Evolutionary conservation across 2,888 invertebrate species (phyloP).

Genomic region (Dione vanillae): DNA sequence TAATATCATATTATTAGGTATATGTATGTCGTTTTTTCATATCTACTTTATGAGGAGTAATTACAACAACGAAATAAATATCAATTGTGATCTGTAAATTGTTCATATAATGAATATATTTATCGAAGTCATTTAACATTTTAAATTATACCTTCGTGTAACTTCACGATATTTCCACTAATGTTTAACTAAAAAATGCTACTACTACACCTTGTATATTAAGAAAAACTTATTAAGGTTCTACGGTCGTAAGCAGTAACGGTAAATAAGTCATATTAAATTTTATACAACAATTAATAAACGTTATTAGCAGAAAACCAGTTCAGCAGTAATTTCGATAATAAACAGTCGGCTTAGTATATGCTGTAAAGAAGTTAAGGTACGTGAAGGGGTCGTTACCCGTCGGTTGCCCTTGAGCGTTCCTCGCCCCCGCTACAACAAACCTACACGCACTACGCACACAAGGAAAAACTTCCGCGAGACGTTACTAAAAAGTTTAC

Average conservation of each 20-base stretch:
- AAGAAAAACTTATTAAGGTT: background rate
- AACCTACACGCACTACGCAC: constrained; percentile 50
- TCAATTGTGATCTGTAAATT: background rate
- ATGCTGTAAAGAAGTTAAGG: constrained; percentile 36
- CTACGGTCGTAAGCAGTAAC: background rate
- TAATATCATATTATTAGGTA: too few relatives aligned
- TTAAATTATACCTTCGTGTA: background rate
- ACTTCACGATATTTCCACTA: background rate
- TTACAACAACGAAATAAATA: background rate
- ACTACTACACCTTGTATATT: background rate
- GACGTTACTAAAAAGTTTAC: constrained; percentile 60
- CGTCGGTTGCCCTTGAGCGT: constrained; percentile 77
- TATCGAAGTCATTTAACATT: too few relatives aligned
- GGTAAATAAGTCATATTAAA: background rate
- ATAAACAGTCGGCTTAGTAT: constrained; percentile 27
- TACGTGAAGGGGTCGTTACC: constrained; percentile 70
- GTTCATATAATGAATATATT: too few relatives aligned
- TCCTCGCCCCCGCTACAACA: constrained; percentile 67
- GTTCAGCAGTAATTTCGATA: background rate
- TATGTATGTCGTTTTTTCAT: too few relatives aligned
- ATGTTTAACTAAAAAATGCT: background rate
- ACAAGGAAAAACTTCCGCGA: constrained; percentile 58
- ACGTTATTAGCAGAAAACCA: background rate
- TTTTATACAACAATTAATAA: background rate
- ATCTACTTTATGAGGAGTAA: background rate